A percentile compares a stretch with the other conserved stretches of the same genome.
Evolutionary conservation across 64 coral and sea anemone genomes (phyloP).

Genomic region (Montipora sp.): DNA sequence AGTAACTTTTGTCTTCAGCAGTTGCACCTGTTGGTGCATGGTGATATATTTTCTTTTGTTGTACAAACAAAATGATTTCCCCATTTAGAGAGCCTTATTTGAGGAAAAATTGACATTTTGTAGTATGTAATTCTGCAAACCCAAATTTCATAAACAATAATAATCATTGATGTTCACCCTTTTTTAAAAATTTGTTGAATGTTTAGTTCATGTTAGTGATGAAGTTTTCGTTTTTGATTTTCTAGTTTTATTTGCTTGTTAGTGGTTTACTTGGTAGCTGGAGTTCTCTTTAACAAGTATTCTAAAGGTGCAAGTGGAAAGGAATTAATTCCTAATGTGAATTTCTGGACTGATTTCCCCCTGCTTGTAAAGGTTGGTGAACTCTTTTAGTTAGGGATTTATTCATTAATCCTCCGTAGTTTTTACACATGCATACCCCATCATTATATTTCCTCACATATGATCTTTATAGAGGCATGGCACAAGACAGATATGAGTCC

Average conservation of each 20-base stretch:
- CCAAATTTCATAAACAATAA: no score
- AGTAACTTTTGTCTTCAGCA: background rate
- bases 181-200: background rate
- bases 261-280: conserved; percentile 69
- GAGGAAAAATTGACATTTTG: no score
- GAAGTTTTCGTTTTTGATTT: background rate
- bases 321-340: conserved; percentile 67
- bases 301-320: conserved; percentile 65
- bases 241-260: conserved; percentile 66
- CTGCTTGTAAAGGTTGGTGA: conserved; percentile 65
- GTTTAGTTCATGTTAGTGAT: background rate
- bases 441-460: no score
- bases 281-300: conserved; percentile 68
- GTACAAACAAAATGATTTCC: no score
- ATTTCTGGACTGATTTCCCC: conserved; percentile 77
- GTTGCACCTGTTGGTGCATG: background rate
- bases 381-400: background rate
- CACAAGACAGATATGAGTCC: no score
- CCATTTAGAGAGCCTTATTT: no score
- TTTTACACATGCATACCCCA: no score
- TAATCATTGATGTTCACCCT: no score
- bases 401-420: no score
- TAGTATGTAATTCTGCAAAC: no score
- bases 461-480: no score
- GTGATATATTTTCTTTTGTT: no score